These are phyloP conservation scores for Craterocephalus amniculus DNA, from an alignment of 2,797 vertebrate species.

Conservation along the genomic window DNA sequence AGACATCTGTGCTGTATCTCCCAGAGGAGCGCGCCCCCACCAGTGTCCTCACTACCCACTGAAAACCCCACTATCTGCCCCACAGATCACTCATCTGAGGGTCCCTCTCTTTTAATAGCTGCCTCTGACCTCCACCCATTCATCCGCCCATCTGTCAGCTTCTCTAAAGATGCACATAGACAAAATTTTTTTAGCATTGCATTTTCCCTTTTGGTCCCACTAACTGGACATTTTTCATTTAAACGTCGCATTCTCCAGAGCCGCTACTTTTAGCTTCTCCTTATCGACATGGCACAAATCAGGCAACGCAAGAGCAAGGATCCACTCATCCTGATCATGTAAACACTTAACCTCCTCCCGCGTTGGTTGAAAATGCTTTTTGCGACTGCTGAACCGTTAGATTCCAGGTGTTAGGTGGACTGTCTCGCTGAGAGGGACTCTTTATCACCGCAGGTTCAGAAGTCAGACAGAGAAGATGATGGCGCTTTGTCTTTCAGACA, in stretches of 20 bases:
- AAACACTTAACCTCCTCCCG: slow-evolving; percentile 41
- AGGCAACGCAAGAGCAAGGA: slow-evolving; percentile 16
- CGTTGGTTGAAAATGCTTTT: slow-evolving; percentile 27
- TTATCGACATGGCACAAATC: not conserved
- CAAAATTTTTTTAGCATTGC: not conserved
- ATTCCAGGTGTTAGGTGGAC: slow-evolving; percentile 52
- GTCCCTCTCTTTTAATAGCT: slow-evolving; percentile 21
- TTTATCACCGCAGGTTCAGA: slow-evolving; percentile 39
- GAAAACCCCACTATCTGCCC: slow-evolving; percentile 26
- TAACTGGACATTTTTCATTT: not conserved
- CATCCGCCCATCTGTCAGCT: slow-evolving; percentile 22
- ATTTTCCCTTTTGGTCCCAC: no score
- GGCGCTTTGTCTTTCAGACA: slow-evolving; percentile 31
- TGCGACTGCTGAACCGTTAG: slow-evolving; percentile 30
- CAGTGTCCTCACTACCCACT: slow-evolving; percentile 21
- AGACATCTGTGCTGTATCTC: slow-evolving; percentile 78
- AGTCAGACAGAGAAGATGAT: slow-evolving; percentile 36
- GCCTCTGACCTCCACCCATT: slow-evolving; percentile 40
- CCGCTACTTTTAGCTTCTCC: not conserved
- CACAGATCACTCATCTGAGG: slow-evolving; percentile 32
- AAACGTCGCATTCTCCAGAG: not conserved
- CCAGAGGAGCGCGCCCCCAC: slow-evolving; percentile 33
- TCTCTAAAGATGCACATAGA: not conserved
- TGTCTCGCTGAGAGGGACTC: slow-evolving; percentile 40
- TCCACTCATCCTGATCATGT: slow-evolving; percentile 25